Evolutionary conservation across 2,888 invertebrate species (phyloP), one percentile per base, ranked within the genome.

Genomic region (Hypercompe scribonia): DNA sequence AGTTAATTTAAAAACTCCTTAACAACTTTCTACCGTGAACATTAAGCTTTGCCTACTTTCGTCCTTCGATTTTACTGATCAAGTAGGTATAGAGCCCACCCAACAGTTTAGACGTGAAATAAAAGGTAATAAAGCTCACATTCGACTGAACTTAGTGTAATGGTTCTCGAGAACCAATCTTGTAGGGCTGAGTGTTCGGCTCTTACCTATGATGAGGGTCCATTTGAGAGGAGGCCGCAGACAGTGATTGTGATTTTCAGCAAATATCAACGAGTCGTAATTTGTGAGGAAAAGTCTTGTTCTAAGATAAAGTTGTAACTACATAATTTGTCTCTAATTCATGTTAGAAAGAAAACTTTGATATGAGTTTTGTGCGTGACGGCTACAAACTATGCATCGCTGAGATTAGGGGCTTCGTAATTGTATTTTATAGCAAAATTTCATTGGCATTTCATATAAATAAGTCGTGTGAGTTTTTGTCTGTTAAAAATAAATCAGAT

Each of bases 91-190:
- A 31, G 46, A n/a, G 18, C 58, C 61, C 63, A 33, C 63, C 66
- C 76, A 75, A 50, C 42, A 72, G 70, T 77, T 77, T 75, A 75
- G 78, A 81, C 71, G 77, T 81, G 82, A 78, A 84, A 82, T 85
- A 83, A 84, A 82, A 81, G 90, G 91, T 91, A 91, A 93, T 94
- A 93, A 93, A 93, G 86, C 88, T 86, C 83, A 87, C 90, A 91
- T 93, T 93, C 90, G 84, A 88, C 86, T 80, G 89, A 90, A 88
- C 88, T 88, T 86, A 85, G 85, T 89, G 88, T 90, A 93, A 94
- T 92, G 90, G 91, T 88, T 90, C 94, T 94, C 84, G 88, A 93
- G 88, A 93, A 91, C 93, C 93, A 94, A 94, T 94, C 94, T 92
- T 93, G 91, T 89, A 89, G 89, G 92, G 90, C 90, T 89, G 87